Evolutionary conservation across 1,140 invertebrate species (phyloP).

Genomic region (Atta cephalotes): DNA sequence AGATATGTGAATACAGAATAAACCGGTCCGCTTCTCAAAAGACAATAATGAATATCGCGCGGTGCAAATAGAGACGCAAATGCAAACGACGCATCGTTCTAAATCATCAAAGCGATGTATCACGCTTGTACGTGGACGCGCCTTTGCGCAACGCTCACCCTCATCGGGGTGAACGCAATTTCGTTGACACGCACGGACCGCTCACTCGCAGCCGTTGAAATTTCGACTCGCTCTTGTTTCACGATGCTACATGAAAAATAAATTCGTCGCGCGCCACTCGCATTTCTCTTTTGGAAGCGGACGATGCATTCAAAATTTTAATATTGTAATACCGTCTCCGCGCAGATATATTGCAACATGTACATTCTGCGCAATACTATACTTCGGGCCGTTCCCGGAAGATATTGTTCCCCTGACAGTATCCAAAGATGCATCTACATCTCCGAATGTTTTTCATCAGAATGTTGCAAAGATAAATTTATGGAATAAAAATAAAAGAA

Average conservation of each 20-base stretch:
- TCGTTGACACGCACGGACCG: conserved; percentile 61
- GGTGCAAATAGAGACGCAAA: conserved; percentile 56
- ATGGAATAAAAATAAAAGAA: not conserved
- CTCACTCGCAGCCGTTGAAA: conserved; percentile 52
- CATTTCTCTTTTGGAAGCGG: conserved; percentile 32
- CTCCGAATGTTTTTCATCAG: conserved; percentile 3
- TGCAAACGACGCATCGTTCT: conserved; percentile 67
- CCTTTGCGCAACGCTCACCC: conserved; percentile 56
- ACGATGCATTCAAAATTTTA: conserved; percentile 57
- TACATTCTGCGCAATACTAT: not conserved
- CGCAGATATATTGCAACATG: conserved; percentile 46
- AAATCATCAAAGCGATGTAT: conserved; percentile 77
- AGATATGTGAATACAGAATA: conserved; percentile 69
- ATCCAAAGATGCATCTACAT: conserved; percentile 24
- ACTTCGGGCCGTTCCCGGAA: conserved; percentile 8
- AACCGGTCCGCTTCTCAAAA: conserved; percentile 66
- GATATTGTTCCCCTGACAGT: conserved; percentile 36
- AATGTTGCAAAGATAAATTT: not conserved
- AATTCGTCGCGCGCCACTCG: conserved; percentile 51
- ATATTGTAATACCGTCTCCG: conserved; percentile 50
- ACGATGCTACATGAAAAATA: conserved; percentile 37
- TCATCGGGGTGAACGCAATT: conserved; percentile 63
- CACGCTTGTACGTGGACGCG: conserved; percentile 54
- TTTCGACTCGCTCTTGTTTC: conserved; percentile 42
- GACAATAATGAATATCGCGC: conserved; percentile 76